Conservation (phyloP, 2,888 invertebrate genomes). For the Heliothis peltigera region DNA sequence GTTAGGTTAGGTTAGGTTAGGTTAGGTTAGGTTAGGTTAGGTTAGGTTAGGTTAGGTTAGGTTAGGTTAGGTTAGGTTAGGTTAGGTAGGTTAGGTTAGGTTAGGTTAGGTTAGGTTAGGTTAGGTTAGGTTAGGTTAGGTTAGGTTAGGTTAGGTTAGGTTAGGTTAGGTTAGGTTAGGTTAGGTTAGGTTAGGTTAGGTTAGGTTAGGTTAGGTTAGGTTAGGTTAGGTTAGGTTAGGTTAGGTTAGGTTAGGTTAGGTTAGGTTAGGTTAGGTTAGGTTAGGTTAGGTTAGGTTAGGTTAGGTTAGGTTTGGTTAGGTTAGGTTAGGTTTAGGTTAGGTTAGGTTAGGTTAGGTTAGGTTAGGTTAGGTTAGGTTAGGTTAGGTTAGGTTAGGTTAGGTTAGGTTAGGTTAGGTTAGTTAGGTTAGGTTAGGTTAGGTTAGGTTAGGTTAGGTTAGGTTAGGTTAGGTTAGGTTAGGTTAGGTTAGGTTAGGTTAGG, state of each 20-base stretch:
- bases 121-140: slow-evolving; percentile 50
- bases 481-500: slow-evolving; percentile 54
- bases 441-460: slow-evolving; percentile 60
- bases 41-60: slow-evolving; percentile 44
- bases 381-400: slow-evolving; percentile 53
- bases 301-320: slow-evolving; percentile 56
- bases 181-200: slow-evolving; percentile 48
- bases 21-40: slow-evolving; percentile 45
- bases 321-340: slow-evolving; percentile 56
- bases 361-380: slow-evolving; percentile 57
- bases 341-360: slow-evolving; percentile 56
- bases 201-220: slow-evolving; percentile 44
- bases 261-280: slow-evolving; percentile 42
- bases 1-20: slow-evolving; percentile 29
- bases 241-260: slow-evolving; percentile 51
- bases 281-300: slow-evolving; percentile 50
- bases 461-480: slow-evolving; percentile 57
- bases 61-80: slow-evolving; percentile 49
- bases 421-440: slow-evolving; percentile 55
- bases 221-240: slow-evolving; percentile 50
- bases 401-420: slow-evolving; percentile 53
- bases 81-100: slow-evolving; percentile 56
- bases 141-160: slow-evolving; percentile 55
- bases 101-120: slow-evolving; percentile 36
- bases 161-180: slow-evolving; percentile 54